Conservation (phyloP, 2,888 invertebrate genomes). For the Latrodectus hesperus region DNA sequence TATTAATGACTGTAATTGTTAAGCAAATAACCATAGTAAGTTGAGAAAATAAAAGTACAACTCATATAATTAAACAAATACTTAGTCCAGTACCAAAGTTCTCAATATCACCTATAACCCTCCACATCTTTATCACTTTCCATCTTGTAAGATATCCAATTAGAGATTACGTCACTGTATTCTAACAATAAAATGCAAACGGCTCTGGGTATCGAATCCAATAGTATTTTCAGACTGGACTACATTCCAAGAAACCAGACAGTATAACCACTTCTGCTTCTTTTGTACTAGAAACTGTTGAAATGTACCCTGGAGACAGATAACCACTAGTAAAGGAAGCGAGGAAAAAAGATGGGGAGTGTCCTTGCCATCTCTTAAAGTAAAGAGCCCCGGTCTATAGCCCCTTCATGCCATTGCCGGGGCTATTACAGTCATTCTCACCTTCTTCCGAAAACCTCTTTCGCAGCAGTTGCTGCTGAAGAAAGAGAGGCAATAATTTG, state of each 20-base stretch:
- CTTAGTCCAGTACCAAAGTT: too few species aligned
- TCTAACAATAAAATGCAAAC: slow-evolving; percentile 24
- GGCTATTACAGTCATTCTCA: slow-evolving; percentile 61
- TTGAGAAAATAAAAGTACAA: too few species aligned
- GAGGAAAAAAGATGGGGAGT: slow-evolving; percentile 28
- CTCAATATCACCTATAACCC: too few species aligned
- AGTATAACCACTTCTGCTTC: neutral
- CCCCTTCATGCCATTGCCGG: slow-evolving; percentile 50
- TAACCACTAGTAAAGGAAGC: slow-evolving; percentile 9
- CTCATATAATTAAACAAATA: too few species aligned
- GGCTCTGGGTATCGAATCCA: neutral
- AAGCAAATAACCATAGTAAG: too few species aligned
- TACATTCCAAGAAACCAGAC: slow-evolving; percentile 3
- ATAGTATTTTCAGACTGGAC: neutral
- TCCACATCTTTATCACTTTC: too few species aligned
- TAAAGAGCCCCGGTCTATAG: slow-evolving; percentile 23
- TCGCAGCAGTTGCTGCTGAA: neutral
- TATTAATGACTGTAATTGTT: too few species aligned
- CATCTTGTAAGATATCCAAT: too few species aligned
- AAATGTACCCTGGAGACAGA: slow-evolving; percentile 37
- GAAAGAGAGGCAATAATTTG: slow-evolving; percentile 61
- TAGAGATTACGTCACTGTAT: neutral
- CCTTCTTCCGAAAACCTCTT: slow-evolving; percentile 6
- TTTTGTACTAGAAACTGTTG: slow-evolving; percentile 16
- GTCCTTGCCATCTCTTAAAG: slow-evolving; percentile 22